Evolutionary conservation across 2,113 vertebrate genomes (phyloP).

Genomic region (Probosciger aterrimus): DNA sequence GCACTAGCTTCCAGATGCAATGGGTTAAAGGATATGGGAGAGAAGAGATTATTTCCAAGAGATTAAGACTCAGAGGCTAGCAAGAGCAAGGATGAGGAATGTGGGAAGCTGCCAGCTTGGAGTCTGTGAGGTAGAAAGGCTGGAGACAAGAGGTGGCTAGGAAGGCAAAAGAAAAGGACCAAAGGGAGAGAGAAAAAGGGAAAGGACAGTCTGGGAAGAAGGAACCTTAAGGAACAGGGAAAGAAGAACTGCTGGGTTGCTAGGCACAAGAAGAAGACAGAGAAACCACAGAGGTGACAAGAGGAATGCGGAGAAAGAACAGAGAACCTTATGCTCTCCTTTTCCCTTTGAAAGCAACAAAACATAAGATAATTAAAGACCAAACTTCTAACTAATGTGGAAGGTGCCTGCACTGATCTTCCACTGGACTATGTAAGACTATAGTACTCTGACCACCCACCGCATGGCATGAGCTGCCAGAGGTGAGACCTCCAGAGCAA

Average conservation of each 20-base stretch:
- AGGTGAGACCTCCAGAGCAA: background rate
- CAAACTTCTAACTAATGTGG: background rate
- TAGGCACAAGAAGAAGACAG: background rate
- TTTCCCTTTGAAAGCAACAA: background rate
- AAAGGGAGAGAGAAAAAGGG: background rate
- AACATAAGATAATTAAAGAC: background rate
- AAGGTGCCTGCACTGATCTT: background rate
- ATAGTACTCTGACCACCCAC: background rate
- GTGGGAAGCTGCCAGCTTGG: background rate
- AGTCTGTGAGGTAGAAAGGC: background rate
- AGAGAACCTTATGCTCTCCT: rapidly evolving
- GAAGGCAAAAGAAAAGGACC: background rate
- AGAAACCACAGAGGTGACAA: background rate
- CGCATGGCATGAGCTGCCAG: background rate
- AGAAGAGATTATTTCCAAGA: background rate
- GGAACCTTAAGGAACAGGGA: background rate
- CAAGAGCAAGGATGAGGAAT: background rate
- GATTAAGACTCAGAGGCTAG: background rate
- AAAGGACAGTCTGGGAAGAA: background rate
- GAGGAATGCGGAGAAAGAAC: background rate
- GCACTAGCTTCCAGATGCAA: background rate
- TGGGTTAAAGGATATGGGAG: background rate
- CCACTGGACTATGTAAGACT: background rate
- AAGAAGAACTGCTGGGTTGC: background rate
- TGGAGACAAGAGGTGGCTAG: background rate